phyloP scores from a whole-genome alignment of 1,140 invertebrate species.

The Panagrolaimus sp. region DNA sequence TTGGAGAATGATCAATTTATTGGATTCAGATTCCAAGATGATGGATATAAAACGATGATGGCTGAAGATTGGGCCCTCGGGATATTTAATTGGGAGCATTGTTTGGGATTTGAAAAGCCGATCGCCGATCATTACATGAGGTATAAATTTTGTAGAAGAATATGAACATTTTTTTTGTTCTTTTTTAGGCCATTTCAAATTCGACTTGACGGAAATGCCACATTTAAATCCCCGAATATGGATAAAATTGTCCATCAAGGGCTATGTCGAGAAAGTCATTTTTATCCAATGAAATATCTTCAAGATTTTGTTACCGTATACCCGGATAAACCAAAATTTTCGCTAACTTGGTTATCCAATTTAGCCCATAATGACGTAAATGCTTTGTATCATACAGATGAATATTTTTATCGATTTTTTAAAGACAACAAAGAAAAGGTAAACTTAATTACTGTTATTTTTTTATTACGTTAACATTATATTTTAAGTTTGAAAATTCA shows the following conservation, averaged over 20 bases:
- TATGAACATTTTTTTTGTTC: too few relatives aligned
- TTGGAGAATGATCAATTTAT: slow-evolving; percentile 13
- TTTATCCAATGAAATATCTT: background rate
- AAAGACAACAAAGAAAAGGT: background rate
- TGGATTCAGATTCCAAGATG: background rate
- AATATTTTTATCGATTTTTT: background rate
- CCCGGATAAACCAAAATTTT: background rate
- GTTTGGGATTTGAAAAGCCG: background rate
- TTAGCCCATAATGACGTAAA: background rate
- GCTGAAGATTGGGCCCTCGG: background rate
- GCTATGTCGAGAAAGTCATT: background rate
- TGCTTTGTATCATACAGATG: background rate
- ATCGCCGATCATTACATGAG: background rate
- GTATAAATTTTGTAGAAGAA: background rate
- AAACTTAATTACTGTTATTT: background rate
- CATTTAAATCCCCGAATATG: background rate
- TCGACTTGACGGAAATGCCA: background rate
- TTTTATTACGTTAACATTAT: background rate
- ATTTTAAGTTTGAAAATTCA: slow-evolving; percentile 2
- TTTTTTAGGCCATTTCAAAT: slow-evolving; percentile 3
- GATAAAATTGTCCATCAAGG: background rate
- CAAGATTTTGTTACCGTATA: background rate
- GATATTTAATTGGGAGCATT: background rate
- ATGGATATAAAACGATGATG: slow-evolving; percentile 21
- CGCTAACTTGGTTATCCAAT: background rate